Conservation (phyloP, 2,888 invertebrate genomes). For the Crematogaster levior region DNA sequence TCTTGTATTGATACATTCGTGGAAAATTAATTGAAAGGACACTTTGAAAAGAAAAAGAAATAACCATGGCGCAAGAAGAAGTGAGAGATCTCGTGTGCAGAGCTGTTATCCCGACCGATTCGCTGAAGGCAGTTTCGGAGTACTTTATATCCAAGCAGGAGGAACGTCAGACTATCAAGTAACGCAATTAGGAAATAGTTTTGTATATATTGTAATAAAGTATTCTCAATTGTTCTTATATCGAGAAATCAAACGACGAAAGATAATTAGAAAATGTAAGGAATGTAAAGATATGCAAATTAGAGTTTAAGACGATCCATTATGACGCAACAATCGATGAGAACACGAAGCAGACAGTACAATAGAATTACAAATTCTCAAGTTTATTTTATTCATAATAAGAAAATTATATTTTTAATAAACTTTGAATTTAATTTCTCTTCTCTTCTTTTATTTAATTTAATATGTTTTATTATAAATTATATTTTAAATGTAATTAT, state of each 20-base stretch:
- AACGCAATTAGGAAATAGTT: slow-evolving; percentile 53
- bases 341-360: background rate
- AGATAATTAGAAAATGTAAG: background rate
- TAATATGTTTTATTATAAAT: background rate
- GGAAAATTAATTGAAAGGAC: slow-evolving; percentile 14
- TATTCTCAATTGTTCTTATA: background rate
- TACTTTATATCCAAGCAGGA: slow-evolving; percentile 87
- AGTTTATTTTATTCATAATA: slow-evolving; percentile 4
- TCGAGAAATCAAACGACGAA: background rate
- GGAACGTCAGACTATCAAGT: slow-evolving; percentile 86
- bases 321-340: background rate
- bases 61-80: slow-evolving; percentile 36
- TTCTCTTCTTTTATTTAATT: no score
- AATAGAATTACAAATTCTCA: background rate
- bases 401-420: background rate
- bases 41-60: slow-evolving; percentile 11
- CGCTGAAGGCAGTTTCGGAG: slow-evolving; percentile 87
- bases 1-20: background rate
- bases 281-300: background rate
- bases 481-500: no score
- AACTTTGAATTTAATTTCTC: background rate
- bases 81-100: slow-evolving; percentile 70
- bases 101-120: slow-evolving; percentile 71
- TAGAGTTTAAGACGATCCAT: background rate
- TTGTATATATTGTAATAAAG: background rate